Evolutionary conservation across 2,797 vertebrate genomes (phyloP), one percentile per base, ranked within the genome.

Genomic region (Psittacula derbiana): DNA sequence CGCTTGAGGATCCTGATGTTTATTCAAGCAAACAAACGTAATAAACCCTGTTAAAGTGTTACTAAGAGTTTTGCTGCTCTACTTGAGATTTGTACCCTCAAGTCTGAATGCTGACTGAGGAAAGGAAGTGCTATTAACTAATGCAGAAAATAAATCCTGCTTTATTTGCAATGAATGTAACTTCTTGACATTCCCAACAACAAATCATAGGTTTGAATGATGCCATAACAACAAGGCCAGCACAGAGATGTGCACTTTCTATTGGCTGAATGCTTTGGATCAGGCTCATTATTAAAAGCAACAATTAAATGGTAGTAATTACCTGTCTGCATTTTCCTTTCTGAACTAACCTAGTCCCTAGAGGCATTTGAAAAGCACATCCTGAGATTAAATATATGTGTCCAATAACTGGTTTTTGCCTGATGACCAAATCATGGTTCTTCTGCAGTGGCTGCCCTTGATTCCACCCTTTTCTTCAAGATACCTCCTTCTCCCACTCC

Each of bases 31-130:
- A 94, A 94, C 44, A 94, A 89, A 94, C 71, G 78, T 75, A 65
- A 95, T 88, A 95, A 95, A 88, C 73, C 88, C 90, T 82, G 96
- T 95, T 97, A 95, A 96, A 95, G 71, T 94, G 88, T 96, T 95
- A 96, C 90, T 28, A 85, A 31, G 81, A 61, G 88, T 73, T 93
- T 87, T 81, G 64, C 88, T 96, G 95, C 81, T 93, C 81, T 47
- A 0, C 55, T 85, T 93, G 79, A 88, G 91, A 90, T 91, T 53
- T n/a, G 18, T 91, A 93, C 91, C 90, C 92, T 96, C 73, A n/a
- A 92, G 94, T 70, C 18, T 17, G 50, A 92, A 84, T 0, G 47
- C 50, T 52, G 72, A 43, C 70, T 40, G 78, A 84, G 83, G 83
- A 82, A 67, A 94, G 93, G 94, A 95, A 95, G 92, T 80, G 25